phyloP scores from a whole-genome alignment of 2,113 vertebrate species.

The Ictidomys tridecemlineatus region DNA sequence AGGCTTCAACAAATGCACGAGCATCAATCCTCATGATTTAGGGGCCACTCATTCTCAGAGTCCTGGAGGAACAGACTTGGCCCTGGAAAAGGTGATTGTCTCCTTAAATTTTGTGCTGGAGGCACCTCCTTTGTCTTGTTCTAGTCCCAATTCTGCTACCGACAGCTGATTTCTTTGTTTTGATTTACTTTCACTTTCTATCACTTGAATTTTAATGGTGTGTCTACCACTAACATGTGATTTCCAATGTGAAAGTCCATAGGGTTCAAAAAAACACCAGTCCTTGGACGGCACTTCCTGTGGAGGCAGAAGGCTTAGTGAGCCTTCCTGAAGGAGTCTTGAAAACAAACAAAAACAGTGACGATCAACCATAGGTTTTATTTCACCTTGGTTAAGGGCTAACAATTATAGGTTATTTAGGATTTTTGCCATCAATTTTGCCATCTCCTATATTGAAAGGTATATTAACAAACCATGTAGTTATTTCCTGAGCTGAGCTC shows the following conservation, averaged over 20 bases:
- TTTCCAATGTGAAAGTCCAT: conserved; percentile 32
- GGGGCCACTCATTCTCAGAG: background rate
- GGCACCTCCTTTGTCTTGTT: background rate
- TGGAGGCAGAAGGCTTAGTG: background rate
- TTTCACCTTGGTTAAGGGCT: conserved; percentile 30
- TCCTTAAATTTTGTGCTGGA: background rate
- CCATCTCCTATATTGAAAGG: background rate
- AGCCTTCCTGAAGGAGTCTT: background rate
- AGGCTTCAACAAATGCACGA: background rate
- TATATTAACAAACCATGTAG: background rate
- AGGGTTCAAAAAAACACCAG: background rate
- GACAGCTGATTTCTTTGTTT: background rate
- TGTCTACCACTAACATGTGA: background rate
- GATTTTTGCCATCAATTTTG: conserved; percentile 1
- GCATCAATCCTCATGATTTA: background rate
- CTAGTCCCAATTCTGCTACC: background rate
- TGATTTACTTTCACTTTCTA: conserved; percentile 5
- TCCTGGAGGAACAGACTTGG: background rate
- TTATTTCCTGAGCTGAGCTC: conserved; percentile 58
- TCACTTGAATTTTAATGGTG: background rate
- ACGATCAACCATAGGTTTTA: background rate
- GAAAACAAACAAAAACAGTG: background rate
- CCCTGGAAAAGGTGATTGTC: background rate
- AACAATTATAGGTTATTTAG: background rate
- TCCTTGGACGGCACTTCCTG: conserved; percentile 11